These are phyloP conservation scores for Phlogophora meticulosa DNA, from an alignment of 2,888 invertebrate genomes.

Conservation along the genomic window DNA sequence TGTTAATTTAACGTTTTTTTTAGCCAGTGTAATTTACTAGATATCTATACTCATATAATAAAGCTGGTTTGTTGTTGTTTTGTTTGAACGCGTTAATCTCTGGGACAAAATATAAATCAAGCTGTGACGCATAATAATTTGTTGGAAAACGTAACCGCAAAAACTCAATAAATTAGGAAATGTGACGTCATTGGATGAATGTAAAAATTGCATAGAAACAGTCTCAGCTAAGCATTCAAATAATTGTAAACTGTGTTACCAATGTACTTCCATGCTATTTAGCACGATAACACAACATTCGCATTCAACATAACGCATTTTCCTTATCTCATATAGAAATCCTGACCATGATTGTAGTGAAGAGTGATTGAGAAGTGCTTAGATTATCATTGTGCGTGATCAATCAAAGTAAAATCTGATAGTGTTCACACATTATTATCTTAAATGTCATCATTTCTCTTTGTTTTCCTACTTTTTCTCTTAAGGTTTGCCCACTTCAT, in stretches of 20 bases:
- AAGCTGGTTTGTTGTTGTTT: too few relatives aligned
- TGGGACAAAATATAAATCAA: too few relatives aligned
- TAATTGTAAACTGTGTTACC: constrained; percentile 1
- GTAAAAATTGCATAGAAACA: background rate
- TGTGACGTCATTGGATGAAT: background rate
- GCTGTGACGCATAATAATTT: background rate
- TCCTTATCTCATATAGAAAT: constrained; percentile 29
- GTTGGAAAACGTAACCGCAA: background rate
- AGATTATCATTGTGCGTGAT: constrained; percentile 27
- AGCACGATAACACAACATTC: too few relatives aligned
- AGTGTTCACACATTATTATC: constrained; percentile 29
- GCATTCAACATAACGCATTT: background rate
- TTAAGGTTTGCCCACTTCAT: background rate
- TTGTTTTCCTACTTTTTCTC: background rate
- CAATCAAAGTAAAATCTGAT: constrained; percentile 39
- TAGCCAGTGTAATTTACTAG: background rate
- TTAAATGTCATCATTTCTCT: constrained; percentile 16
- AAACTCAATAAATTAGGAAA: background rate
- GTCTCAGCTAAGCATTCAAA: background rate
- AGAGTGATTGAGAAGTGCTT: constrained; percentile 14
- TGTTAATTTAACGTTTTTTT: background rate
- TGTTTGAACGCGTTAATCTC: too few relatives aligned
- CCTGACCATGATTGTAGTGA: constrained; percentile 2
- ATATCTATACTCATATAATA: background rate
- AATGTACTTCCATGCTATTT: background rate